These are phyloP conservation scores for Caenorhabditis afra DNA, from an alignment of 2,888 invertebrate genomes.

Conservation along the genomic window DNA sequence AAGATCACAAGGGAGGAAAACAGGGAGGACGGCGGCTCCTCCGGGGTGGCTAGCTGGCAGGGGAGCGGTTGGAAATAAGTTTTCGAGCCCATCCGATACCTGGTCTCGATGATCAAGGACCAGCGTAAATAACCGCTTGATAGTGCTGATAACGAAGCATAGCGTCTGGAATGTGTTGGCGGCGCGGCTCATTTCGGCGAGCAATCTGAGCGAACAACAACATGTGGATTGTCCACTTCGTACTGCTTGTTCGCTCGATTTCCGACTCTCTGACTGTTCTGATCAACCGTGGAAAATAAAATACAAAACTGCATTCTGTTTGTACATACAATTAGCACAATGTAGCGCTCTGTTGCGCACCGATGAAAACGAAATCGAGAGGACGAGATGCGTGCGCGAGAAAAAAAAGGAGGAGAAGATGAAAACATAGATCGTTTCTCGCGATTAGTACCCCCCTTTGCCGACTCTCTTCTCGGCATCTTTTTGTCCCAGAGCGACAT, in stretches of 20 bases:
- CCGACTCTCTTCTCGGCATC: neutral
- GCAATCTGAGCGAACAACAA: slow-evolving; percentile 5
- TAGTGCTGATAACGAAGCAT: slow-evolving; percentile 11
- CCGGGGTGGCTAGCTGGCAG: neutral
- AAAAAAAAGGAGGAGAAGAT: neutral
- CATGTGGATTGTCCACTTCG: no score
- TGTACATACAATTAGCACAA: neutral
- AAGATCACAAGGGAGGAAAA: neutral
- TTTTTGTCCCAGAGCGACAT: slow-evolving; percentile 19
- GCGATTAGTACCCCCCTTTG: slow-evolving; percentile 39
- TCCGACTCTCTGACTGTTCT: neutral
- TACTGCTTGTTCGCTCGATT: neutral
- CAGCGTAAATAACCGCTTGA: slow-evolving; percentile 43
- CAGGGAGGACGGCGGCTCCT: no score
- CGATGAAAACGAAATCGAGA: slow-evolving; percentile 35
- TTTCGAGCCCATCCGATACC: slow-evolving; percentile 29
- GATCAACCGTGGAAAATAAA: neutral
- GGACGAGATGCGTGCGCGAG: slow-evolving; percentile 5
- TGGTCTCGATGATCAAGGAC: slow-evolving; percentile 45
- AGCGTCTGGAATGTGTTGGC: slow-evolving; percentile 41
- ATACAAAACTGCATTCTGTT: neutral
- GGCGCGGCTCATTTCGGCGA: slow-evolving; percentile 22
- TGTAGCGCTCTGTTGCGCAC: slow-evolving; percentile 13
- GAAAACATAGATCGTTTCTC: slow-evolving; percentile 51
- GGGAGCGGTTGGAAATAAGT: neutral